Percentiles rank a stretch among this genome's conserved stretches.
These are phyloP conservation scores for Eutrigla gurnardus DNA, from an alignment of 2,797 vertebrate genomes.

Conservation along the genomic window DNA sequence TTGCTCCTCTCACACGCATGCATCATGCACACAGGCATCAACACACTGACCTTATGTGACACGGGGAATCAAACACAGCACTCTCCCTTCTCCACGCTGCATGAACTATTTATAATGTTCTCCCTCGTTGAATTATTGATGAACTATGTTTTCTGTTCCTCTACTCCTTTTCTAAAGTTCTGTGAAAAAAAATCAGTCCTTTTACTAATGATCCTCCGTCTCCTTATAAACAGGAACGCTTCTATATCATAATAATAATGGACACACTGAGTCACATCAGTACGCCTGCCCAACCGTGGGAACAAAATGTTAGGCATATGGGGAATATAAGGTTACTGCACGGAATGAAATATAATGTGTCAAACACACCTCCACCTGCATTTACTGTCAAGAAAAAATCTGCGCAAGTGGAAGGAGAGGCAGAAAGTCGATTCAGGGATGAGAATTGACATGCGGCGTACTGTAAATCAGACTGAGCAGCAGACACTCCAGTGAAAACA, in stretches of 20 bases:
- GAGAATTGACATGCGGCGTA: slow-evolving; percentile 33
- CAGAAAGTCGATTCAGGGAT: slow-evolving; percentile 16
- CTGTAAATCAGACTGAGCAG: slow-evolving; percentile 51
- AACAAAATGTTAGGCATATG: slow-evolving; percentile 34
- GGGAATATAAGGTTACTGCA: slow-evolving; percentile 47
- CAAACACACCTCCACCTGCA: slow-evolving; percentile 35
- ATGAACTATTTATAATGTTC: slow-evolving; percentile 85
- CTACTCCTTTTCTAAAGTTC: slow-evolving; percentile 65
- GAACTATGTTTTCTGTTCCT: slow-evolving; percentile 76
- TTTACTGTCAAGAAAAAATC: slow-evolving; percentile 25
- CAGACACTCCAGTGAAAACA: slow-evolving; percentile 46
- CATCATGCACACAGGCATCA: slow-evolving; percentile 26
- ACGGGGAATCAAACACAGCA: slow-evolving; percentile 75
- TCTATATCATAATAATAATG: slow-evolving; percentile 62
- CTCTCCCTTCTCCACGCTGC: slow-evolving; percentile 70
- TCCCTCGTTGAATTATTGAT: slow-evolving; percentile 82
- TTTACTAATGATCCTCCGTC: slow-evolving; percentile 61
- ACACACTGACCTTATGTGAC: slow-evolving; percentile 71
- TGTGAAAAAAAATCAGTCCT: slow-evolving; percentile 58
- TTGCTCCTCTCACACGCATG: slow-evolving; percentile 6
- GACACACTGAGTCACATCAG: slow-evolving; percentile 40
- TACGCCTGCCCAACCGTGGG: not conserved
- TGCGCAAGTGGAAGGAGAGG: slow-evolving; percentile 7
- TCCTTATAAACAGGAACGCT: slow-evolving; percentile 44
- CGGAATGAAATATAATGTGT: slow-evolving; percentile 45